phyloP scores from a whole-genome alignment of 2,113 vertebrate genomes.

The Oceanodroma tethys region DNA sequence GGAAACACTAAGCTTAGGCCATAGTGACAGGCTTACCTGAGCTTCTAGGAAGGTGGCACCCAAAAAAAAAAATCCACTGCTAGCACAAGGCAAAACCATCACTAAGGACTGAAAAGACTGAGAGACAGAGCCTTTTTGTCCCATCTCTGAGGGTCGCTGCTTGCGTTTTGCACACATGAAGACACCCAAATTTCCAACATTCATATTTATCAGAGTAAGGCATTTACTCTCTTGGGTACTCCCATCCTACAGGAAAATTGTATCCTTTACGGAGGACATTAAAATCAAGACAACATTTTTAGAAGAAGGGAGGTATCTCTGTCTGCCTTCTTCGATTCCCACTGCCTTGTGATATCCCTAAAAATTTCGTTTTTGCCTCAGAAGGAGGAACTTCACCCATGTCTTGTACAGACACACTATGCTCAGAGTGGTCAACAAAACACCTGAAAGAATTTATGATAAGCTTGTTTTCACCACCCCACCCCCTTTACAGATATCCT shows the following conservation, averaged over 20 bases:
- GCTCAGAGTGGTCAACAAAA: not conserved
- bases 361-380: not conserved
- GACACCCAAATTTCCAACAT: rapidly evolving
- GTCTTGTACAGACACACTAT: not conserved
- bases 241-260: not conserved
- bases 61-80: not conserved
- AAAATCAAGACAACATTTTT: not conserved
- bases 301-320: not conserved
- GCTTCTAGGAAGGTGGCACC: not conserved
- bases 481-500: not conserved
- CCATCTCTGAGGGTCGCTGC: rapidly evolving
- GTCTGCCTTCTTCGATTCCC: not conserved
- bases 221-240: not conserved
- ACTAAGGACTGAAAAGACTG: not conserved
- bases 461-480: not conserved
- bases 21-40: not conserved
- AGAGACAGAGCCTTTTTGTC: not conserved
- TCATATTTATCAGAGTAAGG: not conserved
- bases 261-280: not conserved
- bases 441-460: not conserved
- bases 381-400: not conserved
- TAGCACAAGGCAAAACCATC: not conserved
- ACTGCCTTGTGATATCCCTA: not conserved
- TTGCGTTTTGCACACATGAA: not conserved
- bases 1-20: not conserved